Evolutionary conservation across 2,888 invertebrate genomes (phyloP).

Genomic region (Cantharis rustica): DNA sequence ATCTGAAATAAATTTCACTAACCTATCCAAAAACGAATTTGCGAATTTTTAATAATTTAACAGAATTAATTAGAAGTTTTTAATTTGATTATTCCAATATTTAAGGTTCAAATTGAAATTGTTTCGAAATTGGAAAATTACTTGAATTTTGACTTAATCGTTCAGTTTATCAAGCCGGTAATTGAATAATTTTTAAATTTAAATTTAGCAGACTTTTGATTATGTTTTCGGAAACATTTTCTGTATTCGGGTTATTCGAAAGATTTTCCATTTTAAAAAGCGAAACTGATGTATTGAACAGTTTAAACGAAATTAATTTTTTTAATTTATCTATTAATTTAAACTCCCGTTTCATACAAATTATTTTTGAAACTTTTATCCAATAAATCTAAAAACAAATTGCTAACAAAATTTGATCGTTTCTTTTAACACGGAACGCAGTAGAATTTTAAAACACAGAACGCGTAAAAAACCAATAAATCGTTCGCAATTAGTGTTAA

Average conservation of each 20-base stretch:
- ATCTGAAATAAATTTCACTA: background rate
- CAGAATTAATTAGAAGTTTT: background rate
- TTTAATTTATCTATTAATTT: background rate
- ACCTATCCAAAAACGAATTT: background rate
- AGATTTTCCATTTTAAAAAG: background rate
- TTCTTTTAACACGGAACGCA: background rate
- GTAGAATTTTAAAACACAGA: constrained; percentile 2
- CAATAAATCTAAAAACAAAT: background rate
- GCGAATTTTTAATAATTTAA: background rate
- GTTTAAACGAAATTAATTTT: background rate
- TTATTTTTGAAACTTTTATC: background rate
- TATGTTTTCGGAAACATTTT: background rate
- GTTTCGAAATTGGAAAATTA: background rate
- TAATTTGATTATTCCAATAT: background rate
- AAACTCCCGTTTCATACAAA: background rate
- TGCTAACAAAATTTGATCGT: background rate
- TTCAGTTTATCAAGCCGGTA: background rate
- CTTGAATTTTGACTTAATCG: background rate
- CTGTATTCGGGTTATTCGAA: background rate
- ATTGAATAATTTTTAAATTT: background rate
- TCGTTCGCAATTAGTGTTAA: constrained; percentile 15
- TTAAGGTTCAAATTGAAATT: background rate
- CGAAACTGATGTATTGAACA: background rate
- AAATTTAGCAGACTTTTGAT: background rate
- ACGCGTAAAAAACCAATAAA: constrained; percentile 21